Base-by-base conservation (phyloP, 1,140 invertebrate genomes). In the Brachionus sp. region DNA sequence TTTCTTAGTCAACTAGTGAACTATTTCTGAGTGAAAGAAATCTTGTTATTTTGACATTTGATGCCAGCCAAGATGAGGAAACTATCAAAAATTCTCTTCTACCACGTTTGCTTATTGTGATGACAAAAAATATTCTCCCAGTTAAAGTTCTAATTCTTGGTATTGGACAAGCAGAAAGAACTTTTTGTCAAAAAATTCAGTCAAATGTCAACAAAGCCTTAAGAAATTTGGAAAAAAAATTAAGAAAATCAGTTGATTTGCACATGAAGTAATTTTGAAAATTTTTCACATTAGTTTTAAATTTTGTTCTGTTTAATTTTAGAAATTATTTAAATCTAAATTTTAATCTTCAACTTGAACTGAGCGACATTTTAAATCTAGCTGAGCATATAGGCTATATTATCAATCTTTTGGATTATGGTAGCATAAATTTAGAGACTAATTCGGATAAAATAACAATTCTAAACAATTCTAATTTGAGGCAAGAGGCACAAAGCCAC, bases 61-160 rank as follows among this genome's bases (percentile, higher is more conserved):
- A 75, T n/a, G 19, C 39, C 5, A 46, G 10, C 12, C 10, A 50
- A 25, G 44, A 23, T 25, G 70, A 75, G 13, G 70, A 75, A 46
- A 46, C 19, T 16, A 75, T 75, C 25, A 75, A 75, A 75, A 75
- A 46, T 44, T 75, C 70, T 9, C 7, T 75, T 50, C 0, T 75
- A 13, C 19, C 23, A 4, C 16, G 70, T 13, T 10, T 75, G 0
- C 5, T 75, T 10, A 23, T 25, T 25, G 39, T 46, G 7, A 46
- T 75, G 42, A 9, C 39, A 13, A 75, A 75, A 75, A 75, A 75
- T 33, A 46, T 75, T 46, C 16, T 75, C 3, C 70, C 70, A 12
- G 19, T 75, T 7, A 46, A 33, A 12, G 37, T 75, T 25, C 3
- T 75, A 39, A 75, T 75, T 10, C 9, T 75, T 4, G 70, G 70